Percentiles rank a stretch among this genome's conserved stretches.
Evolutionary conservation across 2,113 vertebrate species (phyloP).

Genomic region (Megaceryle maxima): DNA sequence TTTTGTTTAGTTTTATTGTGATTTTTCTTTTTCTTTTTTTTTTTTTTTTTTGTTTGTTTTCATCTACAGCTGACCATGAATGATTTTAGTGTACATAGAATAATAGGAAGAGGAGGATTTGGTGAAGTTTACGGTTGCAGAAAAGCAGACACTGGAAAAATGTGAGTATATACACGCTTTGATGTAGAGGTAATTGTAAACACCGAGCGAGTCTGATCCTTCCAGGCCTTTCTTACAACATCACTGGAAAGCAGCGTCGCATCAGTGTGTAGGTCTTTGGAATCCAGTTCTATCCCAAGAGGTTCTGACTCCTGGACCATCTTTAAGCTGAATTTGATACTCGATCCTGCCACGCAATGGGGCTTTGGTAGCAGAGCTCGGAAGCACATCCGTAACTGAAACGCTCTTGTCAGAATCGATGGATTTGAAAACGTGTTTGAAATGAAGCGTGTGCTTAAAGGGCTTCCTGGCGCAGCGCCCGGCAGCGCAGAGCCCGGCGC

Average conservation of each 20-base stretch:
- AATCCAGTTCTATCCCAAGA: not conserved
- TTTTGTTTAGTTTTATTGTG: not conserved
- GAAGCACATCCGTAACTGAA: not conserved
- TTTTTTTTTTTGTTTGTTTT: not conserved
- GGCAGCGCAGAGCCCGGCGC: not conserved
- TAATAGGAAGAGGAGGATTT: slow-evolving; percentile 96
- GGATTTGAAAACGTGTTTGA: not conserved
- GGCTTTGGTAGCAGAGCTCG: not conserved
- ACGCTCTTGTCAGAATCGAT: not conserved
- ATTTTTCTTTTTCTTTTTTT: not conserved
- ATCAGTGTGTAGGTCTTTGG: not conserved
- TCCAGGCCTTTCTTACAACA: not conserved
- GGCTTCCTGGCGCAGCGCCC: not conserved
- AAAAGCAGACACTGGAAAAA: slow-evolving; percentile 98
- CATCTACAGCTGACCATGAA: slow-evolving; percentile 93
- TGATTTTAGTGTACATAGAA: slow-evolving; percentile 98
- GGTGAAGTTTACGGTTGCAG: slow-evolving; percentile 98
- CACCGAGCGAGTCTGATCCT: not conserved
- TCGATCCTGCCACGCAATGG: not conserved
- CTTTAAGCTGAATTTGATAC: not conserved
- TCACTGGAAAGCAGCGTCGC: not conserved
- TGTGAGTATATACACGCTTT: slow-evolving; percentile 77
- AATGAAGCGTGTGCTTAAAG: not conserved
- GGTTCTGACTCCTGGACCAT: not conserved
- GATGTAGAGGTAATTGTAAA: not conserved